Evolutionary conservation across 92 coral and sea anemone species (phyloP), one percentile per base, ranked within the genome.

Genomic region (Palythoa caribaeorum): DNA sequence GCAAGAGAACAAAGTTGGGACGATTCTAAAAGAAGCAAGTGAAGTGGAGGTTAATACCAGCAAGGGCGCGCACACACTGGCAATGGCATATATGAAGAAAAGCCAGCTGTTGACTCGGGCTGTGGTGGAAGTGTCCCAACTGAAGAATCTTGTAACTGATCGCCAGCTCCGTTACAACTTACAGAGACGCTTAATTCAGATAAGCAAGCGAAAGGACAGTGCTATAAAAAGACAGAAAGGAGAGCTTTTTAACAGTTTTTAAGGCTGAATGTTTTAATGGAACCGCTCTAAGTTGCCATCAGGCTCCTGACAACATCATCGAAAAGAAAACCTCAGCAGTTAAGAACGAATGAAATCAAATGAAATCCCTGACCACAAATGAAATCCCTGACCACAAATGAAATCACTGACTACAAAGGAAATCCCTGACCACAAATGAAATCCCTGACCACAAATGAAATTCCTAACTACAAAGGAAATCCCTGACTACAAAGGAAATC

Each of bases 251-350:
- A 28, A 28, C 28, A 28, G 28, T 83, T 9, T 16, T 66, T 83
- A 77, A 83, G 66, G 87, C 60, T 38, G 87, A 65, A 44, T 83
- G 87, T 60, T 57, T 60, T 11, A 81, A 83, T 60, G 87, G 87
- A 66, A 38, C 36, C 3, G 77, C 39, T 60, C 12, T 76, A n/a
- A 76, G 9, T 7, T 76, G 80, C 65, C 80, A 76, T 60, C 39
- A 76, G 10, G 80, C 80, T 17, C 80, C 19, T 39, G 36, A 76
- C 5, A 76, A 47, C 80, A 76, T 76, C 8, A 83, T 83, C 2
- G 55, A 83, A 17, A 10, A 38, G 37, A 77, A 62, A 44, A 83
- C 65, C 37, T 36, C 77, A 66, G 87, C 87, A 66, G 77, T 37
- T 39, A 83, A 38, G 62, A 66, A 47, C 20, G 59, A 28, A 28